Base-by-base conservation (phyloP, 2,797 vertebrate species). In the Nannoperca obscura region DNA sequence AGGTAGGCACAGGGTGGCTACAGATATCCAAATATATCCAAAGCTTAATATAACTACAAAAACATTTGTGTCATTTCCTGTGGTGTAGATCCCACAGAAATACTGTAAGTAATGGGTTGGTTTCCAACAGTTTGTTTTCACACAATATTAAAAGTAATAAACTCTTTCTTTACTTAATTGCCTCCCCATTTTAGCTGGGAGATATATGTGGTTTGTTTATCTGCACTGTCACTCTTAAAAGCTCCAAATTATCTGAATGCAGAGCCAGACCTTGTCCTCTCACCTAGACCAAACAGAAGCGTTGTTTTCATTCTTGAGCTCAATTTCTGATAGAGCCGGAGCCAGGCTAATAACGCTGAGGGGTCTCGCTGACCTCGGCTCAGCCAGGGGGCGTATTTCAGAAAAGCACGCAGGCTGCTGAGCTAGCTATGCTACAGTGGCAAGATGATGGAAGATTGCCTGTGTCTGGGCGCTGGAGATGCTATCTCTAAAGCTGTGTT, bases 271-370 rank as follows among this genome's bases (percentile, higher is more conserved):
- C 78, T 76, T 77, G 59, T 85, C 85, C 89, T 85, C 76, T 88
- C 81, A 83, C 88, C 86, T 71, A 92, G 91, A 93, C 92, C 87
- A 92, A 94, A 92, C 91, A 92, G 74, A 86, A 87, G 83, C 10
- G 74, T 61, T 91, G 93, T 93, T 92, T 94, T 93, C 89, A 89
- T 92, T 93, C 88, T 80, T 71, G 66, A 55, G 76, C 83, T 83
- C 47, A 3, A 79, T 86, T 84, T 80, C 67, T 71, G 88, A 89
- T 87, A 79, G 79, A 83, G 86, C 81, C 11, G 73, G 87, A 92
- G 91, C 88, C 88, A 7, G 73, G 83, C 77, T 91, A 90, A 93
- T 91, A 93, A 92, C 77, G 52, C 74, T 9, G 82, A 76, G 79
- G 86, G 89, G 91, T 92, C 90, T 81, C 58, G 0, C 81, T 64